These are phyloP conservation scores for Nomada goodeniana DNA, from an alignment of 2,888 invertebrate genomes.

Conservation along the genomic window DNA sequence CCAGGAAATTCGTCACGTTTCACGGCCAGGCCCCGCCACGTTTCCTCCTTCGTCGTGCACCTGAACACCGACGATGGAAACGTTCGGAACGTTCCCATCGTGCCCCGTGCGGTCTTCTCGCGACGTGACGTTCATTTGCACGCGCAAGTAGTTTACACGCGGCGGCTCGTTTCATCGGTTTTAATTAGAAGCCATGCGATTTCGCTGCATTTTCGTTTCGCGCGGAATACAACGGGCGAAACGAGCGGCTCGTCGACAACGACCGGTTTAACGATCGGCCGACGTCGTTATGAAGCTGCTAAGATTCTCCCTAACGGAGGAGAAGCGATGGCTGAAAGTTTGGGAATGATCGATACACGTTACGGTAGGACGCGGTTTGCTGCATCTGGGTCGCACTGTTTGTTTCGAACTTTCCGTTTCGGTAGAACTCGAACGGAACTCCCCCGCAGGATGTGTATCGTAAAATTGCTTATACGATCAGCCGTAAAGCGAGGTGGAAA, in stretches of 20 bases:
- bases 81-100: not conserved
- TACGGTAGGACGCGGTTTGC: not conserved
- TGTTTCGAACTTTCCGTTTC: constrained; percentile 21
- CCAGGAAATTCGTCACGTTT: constrained; percentile 39
- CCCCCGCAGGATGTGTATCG: constrained; percentile 11
- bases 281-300: not conserved
- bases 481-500: constrained; percentile 11
- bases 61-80: not conserved
- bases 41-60: constrained; percentile 5
- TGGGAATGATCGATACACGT: constrained; percentile 11
- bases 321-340: not conserved
- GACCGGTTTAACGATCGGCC: not conserved
- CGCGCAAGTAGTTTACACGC: constrained; percentile 45
- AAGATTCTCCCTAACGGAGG: not conserved
- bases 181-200: constrained; percentile 38
- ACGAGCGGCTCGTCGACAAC: not conserved
- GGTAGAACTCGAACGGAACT: constrained; percentile 4
- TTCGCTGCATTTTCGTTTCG: not conserved
- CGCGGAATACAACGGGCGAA: not conserved
- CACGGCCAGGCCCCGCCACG: not conserved
- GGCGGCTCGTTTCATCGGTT: constrained; percentile 47
- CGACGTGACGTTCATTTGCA: constrained; percentile 52
- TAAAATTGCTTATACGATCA: constrained; percentile 39
- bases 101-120: constrained; percentile 28
- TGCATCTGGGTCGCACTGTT: not conserved